Base-by-base conservation (phyloP, 2,113 vertebrate species). In the Muntiacus reevesi region DNA sequence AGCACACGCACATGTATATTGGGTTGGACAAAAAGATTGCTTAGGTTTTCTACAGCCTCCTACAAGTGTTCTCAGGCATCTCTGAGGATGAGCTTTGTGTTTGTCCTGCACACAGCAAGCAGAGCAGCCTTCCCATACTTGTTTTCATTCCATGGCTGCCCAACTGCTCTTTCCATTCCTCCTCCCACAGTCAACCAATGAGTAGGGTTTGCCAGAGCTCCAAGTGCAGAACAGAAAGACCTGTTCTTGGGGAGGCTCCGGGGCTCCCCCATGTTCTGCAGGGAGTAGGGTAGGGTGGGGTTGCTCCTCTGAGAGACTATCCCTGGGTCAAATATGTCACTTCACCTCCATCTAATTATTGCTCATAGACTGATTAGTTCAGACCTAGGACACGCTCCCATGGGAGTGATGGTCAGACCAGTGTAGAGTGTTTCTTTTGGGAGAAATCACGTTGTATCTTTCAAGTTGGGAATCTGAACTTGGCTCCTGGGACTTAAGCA, bases 281-380 rank as follows among this genome's bases (percentile, higher is more conserved):
- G 52, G 52, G 52, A 54, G 52, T 19, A 6, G 52, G 52, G 52
- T 19, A 17, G 52, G 13, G 60, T 3, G 33, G n/a, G 17, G 64
- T 67, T 67, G 33, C 64, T 67, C 64, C 47, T n/a, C 30, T 52
- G 30, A 13, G 79, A 52, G 96, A 98, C 98, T 97, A 97, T 98
- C 79, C 95, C 85, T 94, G 98, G 98, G 98, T 99, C 97, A 98
- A 98, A 98, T 98, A 98, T 98, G 98, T 99, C 98, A 98, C 98
- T 98, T 98, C 96, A 82, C 95, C 96, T 98, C 95, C 96, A 96
- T 98, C 98, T 98, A 99, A 98, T 99, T 99, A 98, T 98, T 98
- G 98, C 98, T 98, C 99, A 99, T 98, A 98, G 98, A 97, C 98
- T 99, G 98, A 98, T 99, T 99, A 98, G 98, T 98, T 98, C 93